Evolutionary conservation across 1,140 invertebrate genomes (phyloP).

Genomic region (Drosophila melanogaster): DNA sequence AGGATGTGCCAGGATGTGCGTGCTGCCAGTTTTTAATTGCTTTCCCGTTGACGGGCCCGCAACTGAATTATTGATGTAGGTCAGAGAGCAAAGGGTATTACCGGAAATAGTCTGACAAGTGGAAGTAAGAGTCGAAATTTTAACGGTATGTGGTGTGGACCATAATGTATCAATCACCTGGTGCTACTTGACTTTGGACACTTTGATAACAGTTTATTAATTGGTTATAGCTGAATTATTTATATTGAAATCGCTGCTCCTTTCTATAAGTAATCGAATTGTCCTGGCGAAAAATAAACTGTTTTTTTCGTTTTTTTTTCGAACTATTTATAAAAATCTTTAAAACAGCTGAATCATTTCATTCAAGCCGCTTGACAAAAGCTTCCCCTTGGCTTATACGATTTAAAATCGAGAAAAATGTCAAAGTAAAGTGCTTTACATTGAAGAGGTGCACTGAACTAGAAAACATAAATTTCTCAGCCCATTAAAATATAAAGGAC

Average conservation of each 20-base stretch:
- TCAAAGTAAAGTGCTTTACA: background rate
- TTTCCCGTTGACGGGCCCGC: slow-evolving; percentile 43
- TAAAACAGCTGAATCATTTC: too few relatives aligned
- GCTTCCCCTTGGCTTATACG: too few relatives aligned
- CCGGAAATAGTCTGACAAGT: slow-evolving; percentile 31
- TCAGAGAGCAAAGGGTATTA: slow-evolving; percentile 41
- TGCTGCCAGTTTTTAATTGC: slow-evolving; percentile 79
- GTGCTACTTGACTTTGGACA: background rate
- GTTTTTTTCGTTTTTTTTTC: background rate
- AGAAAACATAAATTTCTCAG: background rate
- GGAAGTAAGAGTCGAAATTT: background rate
- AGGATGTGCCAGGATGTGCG: slow-evolving; percentile 43
- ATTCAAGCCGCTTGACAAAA: too few relatives aligned
- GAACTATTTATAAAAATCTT: too few relatives aligned
- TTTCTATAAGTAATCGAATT: background rate
- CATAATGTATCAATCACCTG: slow-evolving; percentile 12
- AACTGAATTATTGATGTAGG: slow-evolving; percentile 76
- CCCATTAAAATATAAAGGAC: too few relatives aligned
- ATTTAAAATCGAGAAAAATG: background rate
- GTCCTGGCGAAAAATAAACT: too few relatives aligned
- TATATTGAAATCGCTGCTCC: background rate
- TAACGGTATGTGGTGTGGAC: slow-evolving; percentile 7
- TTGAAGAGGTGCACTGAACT: background rate
- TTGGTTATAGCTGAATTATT: background rate
- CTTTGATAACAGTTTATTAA: too few relatives aligned